Evolutionary conservation across 2,797 vertebrate species (phyloP).

Genomic region (Lepidocolaptes lacrymiger): DNA sequence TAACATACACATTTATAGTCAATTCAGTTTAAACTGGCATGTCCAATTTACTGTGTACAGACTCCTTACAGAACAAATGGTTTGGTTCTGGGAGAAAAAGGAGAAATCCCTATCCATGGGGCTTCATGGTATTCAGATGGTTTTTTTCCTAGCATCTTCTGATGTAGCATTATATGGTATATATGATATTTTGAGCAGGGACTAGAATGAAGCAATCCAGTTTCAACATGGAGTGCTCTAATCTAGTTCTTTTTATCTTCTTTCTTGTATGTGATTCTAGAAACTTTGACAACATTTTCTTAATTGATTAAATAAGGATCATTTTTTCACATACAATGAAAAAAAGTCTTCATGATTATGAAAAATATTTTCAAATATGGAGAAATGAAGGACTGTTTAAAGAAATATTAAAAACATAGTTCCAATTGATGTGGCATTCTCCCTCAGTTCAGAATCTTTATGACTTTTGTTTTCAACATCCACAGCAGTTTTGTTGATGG

Average conservation of each 20-base stretch:
- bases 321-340: neutral
- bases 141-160: neutral
- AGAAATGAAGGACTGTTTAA: neutral
- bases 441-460: neutral
- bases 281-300: neutral
- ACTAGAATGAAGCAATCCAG: neutral
- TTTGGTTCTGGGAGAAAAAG: neutral
- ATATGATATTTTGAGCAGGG: neutral
- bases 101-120: neutral
- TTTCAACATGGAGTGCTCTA: neutral
- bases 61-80: neutral
- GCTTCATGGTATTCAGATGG: rapidly evolving
- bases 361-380: neutral
- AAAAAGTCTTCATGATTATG: neutral
- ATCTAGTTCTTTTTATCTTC: neutral
- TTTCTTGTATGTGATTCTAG: neutral
- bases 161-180: neutral
- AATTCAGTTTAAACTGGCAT: neutral
- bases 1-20: neutral
- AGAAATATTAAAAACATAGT: neutral
- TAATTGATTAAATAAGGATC: neutral
- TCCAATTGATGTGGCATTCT: neutral
- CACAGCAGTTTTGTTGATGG: neutral
- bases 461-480: neutral
- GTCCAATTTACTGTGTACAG: neutral